These are phyloP conservation scores for Sabatieria punctata DNA, from an alignment of 2,888 invertebrate species.

Conservation along the genomic window DNA sequence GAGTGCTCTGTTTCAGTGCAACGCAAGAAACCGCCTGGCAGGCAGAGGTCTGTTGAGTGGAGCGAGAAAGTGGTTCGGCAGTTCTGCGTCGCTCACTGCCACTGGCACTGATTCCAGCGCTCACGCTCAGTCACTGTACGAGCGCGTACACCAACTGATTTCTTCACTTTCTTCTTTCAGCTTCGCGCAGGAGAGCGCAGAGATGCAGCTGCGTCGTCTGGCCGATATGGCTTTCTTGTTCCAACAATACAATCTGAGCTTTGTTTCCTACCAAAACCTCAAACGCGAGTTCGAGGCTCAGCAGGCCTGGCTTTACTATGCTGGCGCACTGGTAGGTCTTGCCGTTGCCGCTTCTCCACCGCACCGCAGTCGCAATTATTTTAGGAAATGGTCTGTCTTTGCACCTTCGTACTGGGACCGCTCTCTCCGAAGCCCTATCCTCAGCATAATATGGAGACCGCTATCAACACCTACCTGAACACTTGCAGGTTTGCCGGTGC, in stretches of 20 bases:
- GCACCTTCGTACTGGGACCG: slow-evolving; percentile 55
- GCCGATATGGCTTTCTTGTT: slow-evolving; percentile 93
- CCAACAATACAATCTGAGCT: slow-evolving; percentile 39
- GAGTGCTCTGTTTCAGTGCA: no score
- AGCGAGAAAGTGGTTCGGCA: slow-evolving; percentile 71
- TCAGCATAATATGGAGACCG: slow-evolving; percentile 70
- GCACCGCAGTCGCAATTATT: slow-evolving; percentile 7
- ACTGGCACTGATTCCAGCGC: no score
- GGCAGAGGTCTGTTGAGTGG: no score
- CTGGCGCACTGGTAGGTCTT: slow-evolving; percentile 54
- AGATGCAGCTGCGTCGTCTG: slow-evolving; percentile 73
- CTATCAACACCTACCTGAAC: slow-evolving; percentile 72
- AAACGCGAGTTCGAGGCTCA: slow-evolving; percentile 92
- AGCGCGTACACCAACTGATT: no score
- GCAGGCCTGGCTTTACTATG: slow-evolving; percentile 90
- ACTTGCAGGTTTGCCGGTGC: slow-evolving; percentile 58
- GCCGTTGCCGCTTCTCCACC: no score
- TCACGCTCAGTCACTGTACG: no score
- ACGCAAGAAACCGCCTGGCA: no score
- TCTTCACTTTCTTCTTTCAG: slow-evolving; percentile 12
- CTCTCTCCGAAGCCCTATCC: slow-evolving; percentile 37
- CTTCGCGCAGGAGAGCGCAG: slow-evolving; percentile 45
- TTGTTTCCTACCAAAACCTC: slow-evolving; percentile 78
- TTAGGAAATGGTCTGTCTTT: slow-evolving; percentile 74
- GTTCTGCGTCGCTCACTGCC: slow-evolving; percentile 10